A percentile compares a stretch with the other conserved stretches of the same genome.
Evolutionary conservation across 2,113 vertebrate species (phyloP).

Genomic region (Chauna torquata): DNA sequence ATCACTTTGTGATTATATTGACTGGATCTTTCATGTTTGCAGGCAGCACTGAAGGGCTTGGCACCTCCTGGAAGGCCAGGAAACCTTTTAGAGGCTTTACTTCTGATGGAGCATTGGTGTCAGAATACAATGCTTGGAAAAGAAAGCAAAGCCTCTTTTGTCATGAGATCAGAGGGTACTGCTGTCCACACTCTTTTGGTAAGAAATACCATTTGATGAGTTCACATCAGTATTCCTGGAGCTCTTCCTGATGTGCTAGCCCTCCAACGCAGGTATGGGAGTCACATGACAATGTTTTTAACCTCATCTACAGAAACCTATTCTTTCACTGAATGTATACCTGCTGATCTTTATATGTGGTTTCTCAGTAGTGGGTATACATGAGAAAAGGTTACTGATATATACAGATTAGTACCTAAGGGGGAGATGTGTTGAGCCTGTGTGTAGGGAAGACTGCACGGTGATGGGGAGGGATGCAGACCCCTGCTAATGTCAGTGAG

Average conservation of each 20-base stretch:
- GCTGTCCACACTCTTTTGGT: neutral
- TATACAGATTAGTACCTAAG: neutral
- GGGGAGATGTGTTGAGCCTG: neutral
- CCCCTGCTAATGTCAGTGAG: neutral
- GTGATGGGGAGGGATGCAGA: too few species aligned
- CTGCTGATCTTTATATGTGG: neutral
- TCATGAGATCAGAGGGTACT: neutral
- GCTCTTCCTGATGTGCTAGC: neutral
- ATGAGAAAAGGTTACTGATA: neutral
- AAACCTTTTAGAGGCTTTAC: neutral
- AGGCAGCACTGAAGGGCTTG: neutral
- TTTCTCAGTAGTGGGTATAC: neutral
- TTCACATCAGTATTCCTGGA: neutral
- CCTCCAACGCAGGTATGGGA: rapidly evolving
- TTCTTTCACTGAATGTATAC: neutral
- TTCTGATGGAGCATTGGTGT: neutral
- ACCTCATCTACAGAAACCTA: neutral
- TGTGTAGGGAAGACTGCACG: neutral
- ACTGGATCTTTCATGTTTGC: neutral
- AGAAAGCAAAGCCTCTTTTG: neutral
- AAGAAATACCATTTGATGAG: neutral
- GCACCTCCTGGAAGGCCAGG: neutral
- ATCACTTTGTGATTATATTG: neutral
- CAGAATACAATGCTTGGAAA: neutral
- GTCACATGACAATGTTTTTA: neutral